phyloP scores from a whole-genome alignment of 2,113 vertebrate species.

The Scomber scombrus region DNA sequence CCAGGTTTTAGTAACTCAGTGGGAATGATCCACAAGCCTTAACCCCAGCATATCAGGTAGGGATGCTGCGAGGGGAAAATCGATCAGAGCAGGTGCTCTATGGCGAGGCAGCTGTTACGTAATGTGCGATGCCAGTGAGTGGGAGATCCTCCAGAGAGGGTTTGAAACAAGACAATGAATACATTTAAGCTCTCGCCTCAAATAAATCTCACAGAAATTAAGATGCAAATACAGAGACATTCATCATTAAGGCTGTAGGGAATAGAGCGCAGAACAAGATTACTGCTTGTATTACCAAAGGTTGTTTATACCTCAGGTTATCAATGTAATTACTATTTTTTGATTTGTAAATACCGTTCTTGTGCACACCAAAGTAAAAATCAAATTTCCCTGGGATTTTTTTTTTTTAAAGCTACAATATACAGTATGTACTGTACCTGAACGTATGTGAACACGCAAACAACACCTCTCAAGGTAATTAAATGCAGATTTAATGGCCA shows the following conservation, averaged over 20 bases:
- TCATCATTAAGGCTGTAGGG: background rate
- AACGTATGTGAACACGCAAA: too few relatives aligned
- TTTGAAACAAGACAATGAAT: constrained; percentile 19
- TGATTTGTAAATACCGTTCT: background rate
- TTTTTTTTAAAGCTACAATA: too few relatives aligned
- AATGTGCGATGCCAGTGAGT: constrained; percentile 38
- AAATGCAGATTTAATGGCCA: too few relatives aligned
- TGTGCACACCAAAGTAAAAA: too few relatives aligned
- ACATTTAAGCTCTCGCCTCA: background rate
- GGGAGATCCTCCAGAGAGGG: constrained; percentile 38
- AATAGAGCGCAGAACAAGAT: background rate
- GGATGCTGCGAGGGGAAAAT: constrained; percentile 22
- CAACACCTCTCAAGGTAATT: too few relatives aligned
- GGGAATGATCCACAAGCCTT: constrained; percentile 50
- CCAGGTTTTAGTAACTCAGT: constrained; percentile 33
- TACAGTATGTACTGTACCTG: too few relatives aligned
- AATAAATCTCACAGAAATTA: constrained; percentile 7
- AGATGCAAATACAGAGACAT: background rate
- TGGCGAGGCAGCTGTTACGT: constrained; percentile 45
- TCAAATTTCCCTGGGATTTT: too few relatives aligned
- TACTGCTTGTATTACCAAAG: background rate
- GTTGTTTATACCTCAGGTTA: too few relatives aligned
- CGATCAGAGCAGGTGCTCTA: constrained; percentile 41
- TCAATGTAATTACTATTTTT: background rate
- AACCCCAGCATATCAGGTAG: background rate